These are phyloP conservation scores for Brachyhypopomus gauderio DNA, from an alignment of 2,113 vertebrate genomes.

Conservation along the genomic window DNA sequence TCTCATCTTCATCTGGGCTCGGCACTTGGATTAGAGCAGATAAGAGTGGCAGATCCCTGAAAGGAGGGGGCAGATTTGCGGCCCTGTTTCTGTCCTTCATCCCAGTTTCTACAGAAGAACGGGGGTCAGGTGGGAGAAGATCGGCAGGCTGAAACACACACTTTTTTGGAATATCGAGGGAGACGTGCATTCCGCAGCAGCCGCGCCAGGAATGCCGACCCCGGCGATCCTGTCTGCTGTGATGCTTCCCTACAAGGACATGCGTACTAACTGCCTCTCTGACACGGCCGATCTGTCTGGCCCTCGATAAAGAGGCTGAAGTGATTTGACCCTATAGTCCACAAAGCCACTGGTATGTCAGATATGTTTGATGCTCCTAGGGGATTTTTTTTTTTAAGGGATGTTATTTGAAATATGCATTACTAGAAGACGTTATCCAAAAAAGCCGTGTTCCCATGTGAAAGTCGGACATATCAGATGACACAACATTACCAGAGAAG, in stretches of 20 bases:
- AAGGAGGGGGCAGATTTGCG: not conserved
- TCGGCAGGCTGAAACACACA: constrained; percentile 45
- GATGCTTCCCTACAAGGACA: constrained; percentile 75
- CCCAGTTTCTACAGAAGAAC: constrained; percentile 27
- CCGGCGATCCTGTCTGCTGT: constrained; percentile 49
- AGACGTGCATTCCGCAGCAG: constrained; percentile 61
- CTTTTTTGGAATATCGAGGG: constrained; percentile 58
- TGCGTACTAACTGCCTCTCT: constrained; percentile 46
- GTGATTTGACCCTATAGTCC: constrained; percentile 66
- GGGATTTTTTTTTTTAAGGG: constrained; percentile 68
- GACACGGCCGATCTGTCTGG: constrained; percentile 58
- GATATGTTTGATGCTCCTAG: constrained; percentile 72
- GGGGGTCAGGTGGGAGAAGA: not conserved
- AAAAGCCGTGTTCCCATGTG: constrained; percentile 73
- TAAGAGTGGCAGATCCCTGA: not conserved
- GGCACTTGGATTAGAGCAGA: not conserved
- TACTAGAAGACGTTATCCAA: constrained; percentile 61
- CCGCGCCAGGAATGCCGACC: constrained; percentile 63
- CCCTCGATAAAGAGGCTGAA: constrained; percentile 59
- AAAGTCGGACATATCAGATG: constrained; percentile 67
- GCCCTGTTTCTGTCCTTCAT: constrained; percentile 50
- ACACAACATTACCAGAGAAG: constrained; percentile 51
- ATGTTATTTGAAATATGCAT: constrained; percentile 66
- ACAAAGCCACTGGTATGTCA: constrained; percentile 68
- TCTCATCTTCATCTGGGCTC: not conserved